Percentiles rank a stretch among this genome's conserved stretches.
These are phyloP conservation scores for Melitaea athalia DNA, from an alignment of 2,888 invertebrate genomes.

Conservation along the genomic window DNA sequence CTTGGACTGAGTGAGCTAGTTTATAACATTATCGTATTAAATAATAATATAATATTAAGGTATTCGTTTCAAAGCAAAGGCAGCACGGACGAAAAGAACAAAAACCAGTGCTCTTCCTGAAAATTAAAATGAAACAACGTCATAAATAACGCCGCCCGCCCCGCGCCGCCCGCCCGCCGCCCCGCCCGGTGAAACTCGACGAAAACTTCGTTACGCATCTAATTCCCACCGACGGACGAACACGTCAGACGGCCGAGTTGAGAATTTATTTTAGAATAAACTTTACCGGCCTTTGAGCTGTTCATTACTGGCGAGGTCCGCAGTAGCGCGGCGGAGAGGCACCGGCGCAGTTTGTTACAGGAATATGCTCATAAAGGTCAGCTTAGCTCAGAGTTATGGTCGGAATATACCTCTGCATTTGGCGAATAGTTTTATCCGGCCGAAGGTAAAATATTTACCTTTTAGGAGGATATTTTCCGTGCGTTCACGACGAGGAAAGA, in stretches of 20 bases:
- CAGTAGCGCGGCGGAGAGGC: not conserved
- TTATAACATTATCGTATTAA: too few relatives aligned
- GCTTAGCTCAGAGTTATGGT: not conserved
- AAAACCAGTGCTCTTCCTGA: constrained; percentile 40
- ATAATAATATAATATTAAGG: too few relatives aligned
- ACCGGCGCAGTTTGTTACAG: not conserved
- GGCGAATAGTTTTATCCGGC: not conserved
- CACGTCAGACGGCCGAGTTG: constrained; percentile 10
- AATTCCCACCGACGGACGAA: constrained; percentile 26
- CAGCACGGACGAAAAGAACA: constrained; percentile 33
- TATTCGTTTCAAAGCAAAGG: not conserved
- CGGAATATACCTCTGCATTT: not conserved
- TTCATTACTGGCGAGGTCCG: not conserved
- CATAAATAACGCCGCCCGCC: constrained; percentile 44
- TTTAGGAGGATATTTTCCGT: too few relatives aligned
- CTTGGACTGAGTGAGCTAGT: too few relatives aligned
- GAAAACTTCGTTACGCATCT: constrained; percentile 33
- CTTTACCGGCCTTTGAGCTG: constrained; percentile 5
- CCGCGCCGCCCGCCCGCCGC: constrained; percentile 4
- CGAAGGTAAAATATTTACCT: too few relatives aligned
- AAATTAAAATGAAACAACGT: constrained; percentile 50
- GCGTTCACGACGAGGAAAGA: too few relatives aligned
- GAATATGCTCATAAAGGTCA: not conserved
- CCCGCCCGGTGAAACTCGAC: constrained; percentile 8
- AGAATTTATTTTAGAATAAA: constrained; percentile 8